Evolutionary conservation across 2,797 vertebrate species (phyloP), one percentile per base, ranked within the genome.

Genomic region (Perodicticus potto): DNA sequence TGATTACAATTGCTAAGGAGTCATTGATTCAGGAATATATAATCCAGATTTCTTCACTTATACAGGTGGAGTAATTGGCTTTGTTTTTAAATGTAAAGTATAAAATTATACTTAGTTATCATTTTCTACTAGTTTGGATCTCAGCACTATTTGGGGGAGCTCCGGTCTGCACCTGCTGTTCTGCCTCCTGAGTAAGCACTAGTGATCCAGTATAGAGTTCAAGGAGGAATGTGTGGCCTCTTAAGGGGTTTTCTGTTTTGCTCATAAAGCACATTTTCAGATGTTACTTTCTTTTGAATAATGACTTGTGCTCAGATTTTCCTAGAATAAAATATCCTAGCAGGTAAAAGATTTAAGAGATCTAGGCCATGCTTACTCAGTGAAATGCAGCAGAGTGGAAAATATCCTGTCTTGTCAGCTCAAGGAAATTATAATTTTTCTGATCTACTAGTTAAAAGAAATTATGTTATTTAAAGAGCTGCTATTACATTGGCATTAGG

Each of bases 281-380:
- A 94, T 91, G 76, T 95, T 96, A 53, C 73, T 96, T 94, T 95
- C 74, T 85, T 94, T 97, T 94, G 74, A 96, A 89, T 95, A 96
- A 95, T 95, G 84, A 73, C 43, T 43, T 90, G 61, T 89, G 57
- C 95, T 98, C 94, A 93, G 0, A 96, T 96, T 97, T 96, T 96
- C 80, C 86, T 96, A 88, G 89, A 94, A 86, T 94, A 95, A 97
- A 96, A 89, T 76, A 70, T 25, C 40, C 63, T 84, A 91, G 27
- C 76, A 97, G 94, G 95, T 97, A 94, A 86, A 96, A 92, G 77
- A 72, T 92, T 97, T 95, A 95, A 91, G 89, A 91, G 89, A 95
- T 95, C 93, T 93, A 83, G 95, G 95, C 77, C 93, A 77, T 95
- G 95, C 93, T 97, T 97, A 80, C 93, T 96, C 93, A 88, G 69